Evolutionary conservation across 2,888 invertebrate genomes (phyloP).

Genomic region (Caenorhabditis sp.): DNA sequence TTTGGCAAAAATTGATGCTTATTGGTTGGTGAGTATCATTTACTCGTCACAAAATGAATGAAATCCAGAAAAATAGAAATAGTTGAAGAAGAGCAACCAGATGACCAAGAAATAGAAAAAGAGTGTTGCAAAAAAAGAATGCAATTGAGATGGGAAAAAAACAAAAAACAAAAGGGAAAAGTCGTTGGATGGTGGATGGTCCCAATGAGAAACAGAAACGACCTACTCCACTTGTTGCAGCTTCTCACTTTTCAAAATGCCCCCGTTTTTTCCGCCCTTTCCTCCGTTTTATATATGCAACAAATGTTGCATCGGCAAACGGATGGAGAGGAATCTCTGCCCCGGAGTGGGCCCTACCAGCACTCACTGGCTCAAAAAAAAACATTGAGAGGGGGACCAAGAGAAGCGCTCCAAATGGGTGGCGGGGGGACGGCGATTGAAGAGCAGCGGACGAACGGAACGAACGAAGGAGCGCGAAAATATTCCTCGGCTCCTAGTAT

Average conservation of each 20-base stretch:
- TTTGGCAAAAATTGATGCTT: no score
- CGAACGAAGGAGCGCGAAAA: conserved; percentile 22
- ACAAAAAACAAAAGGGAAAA: conserved; percentile 58
- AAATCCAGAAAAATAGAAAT: conserved; percentile 27
- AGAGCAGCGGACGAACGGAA: conserved; percentile 30
- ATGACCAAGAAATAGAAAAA: conserved; percentile 33
- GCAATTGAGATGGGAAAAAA: conserved; percentile 35
- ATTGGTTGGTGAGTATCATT: no score
- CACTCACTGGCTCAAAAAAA: conserved; percentile 22
- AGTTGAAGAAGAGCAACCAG: conserved; percentile 20
- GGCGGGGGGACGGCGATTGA: neutral
- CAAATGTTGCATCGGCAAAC: conserved; percentile 59
- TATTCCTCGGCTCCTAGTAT: conserved; percentile 36
- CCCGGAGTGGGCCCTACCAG: conserved; percentile 41
- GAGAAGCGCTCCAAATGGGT: conserved; percentile 32
- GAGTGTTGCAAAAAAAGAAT: conserved; percentile 53
- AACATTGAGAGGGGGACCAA: conserved; percentile 47
- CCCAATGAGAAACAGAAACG: conserved; percentile 65
- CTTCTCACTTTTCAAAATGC: conserved; percentile 62
- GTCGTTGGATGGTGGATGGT: conserved; percentile 62
- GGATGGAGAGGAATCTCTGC: conserved; percentile 55
- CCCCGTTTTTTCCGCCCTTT: conserved; percentile 29
- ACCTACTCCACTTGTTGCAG: conserved; percentile 61
- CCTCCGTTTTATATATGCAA: conserved; percentile 57
- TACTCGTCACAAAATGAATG: no score